Base-by-base conservation (phyloP, 2,797 vertebrate genomes). In the Acrossocheilus wenchowensis region DNA sequence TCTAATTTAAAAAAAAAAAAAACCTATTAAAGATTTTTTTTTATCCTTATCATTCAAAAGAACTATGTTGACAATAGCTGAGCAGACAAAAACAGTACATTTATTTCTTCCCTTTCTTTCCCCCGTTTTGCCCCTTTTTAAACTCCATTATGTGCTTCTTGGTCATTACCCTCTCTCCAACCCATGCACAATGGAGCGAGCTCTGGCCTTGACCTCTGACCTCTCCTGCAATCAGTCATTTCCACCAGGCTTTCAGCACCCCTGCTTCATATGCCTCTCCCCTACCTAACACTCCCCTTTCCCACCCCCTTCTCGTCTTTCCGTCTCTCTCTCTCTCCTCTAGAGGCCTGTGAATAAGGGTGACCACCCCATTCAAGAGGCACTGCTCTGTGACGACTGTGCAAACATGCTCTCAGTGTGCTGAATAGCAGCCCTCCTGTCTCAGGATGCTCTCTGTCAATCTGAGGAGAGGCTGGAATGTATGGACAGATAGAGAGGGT, bases 201-300 rank as follows among this genome's bases (percentile, higher is more conserved):
- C 92, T 90, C 90, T 93, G 94, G 92, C 92, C 93, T 95, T 91
- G 95, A 96, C 94, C 96, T 93, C 87, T 96, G 93, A 94, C 95
- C 95, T 57, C 0, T 84, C 86, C 90, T 90, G 92, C 95, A 96
- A 96, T 97, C 95, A 95, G 93, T 96, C 96, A 96, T 95, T 95
- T 95, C 95, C 93, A 92, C 57, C 92, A 93, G 93, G 94, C 92
- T 92, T 92, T 11, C 82, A 82, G 92, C 85, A 5, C 83, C 92
- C 87, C 86, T 75, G 52, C 64, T 82, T 87, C 69, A 87, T 85
- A 50, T 81, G 21, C 62, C 90, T 83, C 89, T 92, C 89, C 89
- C 89, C 90, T 89, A 90, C 91, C 90, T 89, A 91, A 88, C 92
- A 82, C 88, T 84, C 89, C 90, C 92, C 90, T 93, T 90, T 92